Evolutionary conservation across 92 coral and sea anemone genomes (phyloP).

Genomic region (Anthopleura xanthogrammica): DNA sequence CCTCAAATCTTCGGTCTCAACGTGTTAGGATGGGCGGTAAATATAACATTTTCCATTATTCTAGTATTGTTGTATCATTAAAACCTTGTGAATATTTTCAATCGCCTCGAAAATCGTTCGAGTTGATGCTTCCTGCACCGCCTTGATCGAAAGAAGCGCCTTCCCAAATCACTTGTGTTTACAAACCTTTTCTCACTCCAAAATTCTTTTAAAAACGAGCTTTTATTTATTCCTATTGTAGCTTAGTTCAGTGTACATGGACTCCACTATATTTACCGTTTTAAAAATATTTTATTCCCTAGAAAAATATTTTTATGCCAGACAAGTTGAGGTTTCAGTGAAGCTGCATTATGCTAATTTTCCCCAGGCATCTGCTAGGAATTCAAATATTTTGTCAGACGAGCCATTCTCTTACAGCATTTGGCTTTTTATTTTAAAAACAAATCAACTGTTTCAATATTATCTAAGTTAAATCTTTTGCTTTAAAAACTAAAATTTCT

Average conservation of each 20-base stretch:
- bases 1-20: conserved; percentile 85
- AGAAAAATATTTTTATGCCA: background rate
- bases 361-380: background rate
- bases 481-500: background rate
- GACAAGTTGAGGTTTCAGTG: background rate
- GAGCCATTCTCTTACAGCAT: background rate
- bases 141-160: conserved; percentile 4
- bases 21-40: conserved; percentile 92
- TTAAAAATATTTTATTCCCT: background rate
- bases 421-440: background rate
- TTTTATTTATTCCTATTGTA: background rate
- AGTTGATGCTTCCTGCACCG: background rate
- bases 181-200: background rate
- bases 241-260: background rate
- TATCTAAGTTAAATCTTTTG: background rate
- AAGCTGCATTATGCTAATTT: conserved; percentile 1
- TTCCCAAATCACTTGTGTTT: background rate
- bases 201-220: background rate
- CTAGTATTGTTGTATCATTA: background rate
- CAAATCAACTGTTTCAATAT: background rate
- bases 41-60: background rate
- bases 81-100: background rate
- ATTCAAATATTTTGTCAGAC: background rate
- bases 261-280: background rate
- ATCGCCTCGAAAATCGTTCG: background rate